Evolutionary conservation across 2,113 vertebrate species (phyloP).

Genomic region (Istiophorus platypterus): DNA sequence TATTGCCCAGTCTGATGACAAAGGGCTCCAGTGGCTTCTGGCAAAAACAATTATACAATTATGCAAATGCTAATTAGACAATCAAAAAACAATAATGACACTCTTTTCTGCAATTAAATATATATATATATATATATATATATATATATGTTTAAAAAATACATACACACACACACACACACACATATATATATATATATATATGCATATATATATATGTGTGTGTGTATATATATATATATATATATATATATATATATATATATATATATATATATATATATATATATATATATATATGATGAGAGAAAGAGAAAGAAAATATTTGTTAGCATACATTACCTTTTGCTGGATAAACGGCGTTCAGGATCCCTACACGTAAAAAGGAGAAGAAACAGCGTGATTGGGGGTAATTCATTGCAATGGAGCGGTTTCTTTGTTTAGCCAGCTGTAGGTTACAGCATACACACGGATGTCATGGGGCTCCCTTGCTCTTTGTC

Average conservation of each 20-base stretch:
- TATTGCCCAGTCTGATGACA: conserved; percentile 69
- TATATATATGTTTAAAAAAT: too few relatives aligned
- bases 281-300: too few relatives aligned
- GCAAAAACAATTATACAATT: conserved; percentile 80
- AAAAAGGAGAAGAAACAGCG: conserved; percentile 44
- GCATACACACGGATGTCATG: conserved; percentile 81
- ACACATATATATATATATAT: too few relatives aligned
- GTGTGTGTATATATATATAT: too few relatives aligned
- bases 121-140: conserved; percentile 3
- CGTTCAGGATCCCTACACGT: conserved; percentile 52
- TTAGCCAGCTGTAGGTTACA: conserved; percentile 84
- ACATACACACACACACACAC: too few relatives aligned
- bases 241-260: too few relatives aligned
- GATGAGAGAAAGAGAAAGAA: neutral
- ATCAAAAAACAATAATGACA: conserved; percentile 78
- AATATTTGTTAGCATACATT: conserved; percentile 47
- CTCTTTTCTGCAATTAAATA: conserved; percentile 48
- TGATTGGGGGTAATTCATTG: conserved; percentile 63
- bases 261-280: too few relatives aligned
- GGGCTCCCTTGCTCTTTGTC: conserved; percentile 85
- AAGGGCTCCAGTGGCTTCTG: conserved; percentile 68
- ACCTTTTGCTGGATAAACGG: conserved; percentile 51
- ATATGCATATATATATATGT: too few relatives aligned
- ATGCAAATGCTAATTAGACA: conserved; percentile 82
- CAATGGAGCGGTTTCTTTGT: conserved; percentile 82